Conservation (phyloP, 2,888 invertebrate species). For the Pachymerium ferrugineum region DNA sequence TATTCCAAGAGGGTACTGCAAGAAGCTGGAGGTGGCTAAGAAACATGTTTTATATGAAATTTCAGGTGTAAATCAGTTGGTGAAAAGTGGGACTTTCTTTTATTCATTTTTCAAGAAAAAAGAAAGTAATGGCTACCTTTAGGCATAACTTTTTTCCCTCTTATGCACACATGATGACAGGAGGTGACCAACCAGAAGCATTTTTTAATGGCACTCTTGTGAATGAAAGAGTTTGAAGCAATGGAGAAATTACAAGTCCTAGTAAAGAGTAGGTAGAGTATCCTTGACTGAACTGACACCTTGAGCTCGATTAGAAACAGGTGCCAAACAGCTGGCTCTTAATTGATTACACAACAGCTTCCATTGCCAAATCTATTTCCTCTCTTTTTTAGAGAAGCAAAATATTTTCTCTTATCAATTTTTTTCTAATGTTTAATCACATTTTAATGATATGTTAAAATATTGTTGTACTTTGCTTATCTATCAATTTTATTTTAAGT, state of each 20-base stretch:
- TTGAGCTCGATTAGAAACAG: slow-evolving; percentile 15
- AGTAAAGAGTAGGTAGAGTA: not conserved
- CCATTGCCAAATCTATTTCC: not conserved
- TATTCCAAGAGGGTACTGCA: not conserved
- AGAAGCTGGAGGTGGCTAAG: not conserved
- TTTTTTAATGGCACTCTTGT: not conserved
- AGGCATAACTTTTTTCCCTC: not conserved
- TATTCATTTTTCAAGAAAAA: not conserved
- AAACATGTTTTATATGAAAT: not conserved
- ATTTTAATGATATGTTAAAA: not conserved
- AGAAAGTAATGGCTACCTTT: too few species aligned
- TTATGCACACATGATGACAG: not conserved
- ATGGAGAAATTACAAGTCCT: not conserved
- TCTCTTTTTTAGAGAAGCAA: not conserved
- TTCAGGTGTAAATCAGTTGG: slow-evolving; percentile 10
- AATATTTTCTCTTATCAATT: not conserved
- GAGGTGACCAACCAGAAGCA: not conserved
- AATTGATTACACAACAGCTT: not conserved
- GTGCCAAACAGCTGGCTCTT: not conserved
- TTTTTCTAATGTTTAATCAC: not conserved
- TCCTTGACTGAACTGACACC: slow-evolving; percentile 4
- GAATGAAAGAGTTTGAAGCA: not conserved
- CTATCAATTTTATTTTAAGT: too few species aligned
- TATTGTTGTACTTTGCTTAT: too few species aligned
- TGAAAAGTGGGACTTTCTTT: not conserved